Conservation (phyloP, 2,113 vertebrate species). For the Vidua chalybeata region DNA sequence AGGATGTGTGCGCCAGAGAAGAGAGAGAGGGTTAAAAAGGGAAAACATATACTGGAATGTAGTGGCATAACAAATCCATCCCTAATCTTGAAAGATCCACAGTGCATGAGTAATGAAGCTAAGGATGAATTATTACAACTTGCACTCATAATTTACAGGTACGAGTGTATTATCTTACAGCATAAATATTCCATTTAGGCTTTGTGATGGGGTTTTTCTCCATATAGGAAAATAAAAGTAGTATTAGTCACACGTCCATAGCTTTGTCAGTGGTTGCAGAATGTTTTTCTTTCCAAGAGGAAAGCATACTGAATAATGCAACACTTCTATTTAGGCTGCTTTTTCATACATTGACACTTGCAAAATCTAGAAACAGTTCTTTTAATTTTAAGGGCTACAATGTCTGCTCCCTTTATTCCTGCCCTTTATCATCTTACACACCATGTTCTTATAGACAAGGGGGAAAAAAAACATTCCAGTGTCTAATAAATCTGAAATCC, state of each 20-base stretch:
- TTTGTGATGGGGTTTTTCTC: conserved; percentile 53
- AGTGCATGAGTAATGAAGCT: conserved; percentile 58
- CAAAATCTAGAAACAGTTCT: conserved; percentile 41
- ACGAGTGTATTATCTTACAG: conserved; percentile 61
- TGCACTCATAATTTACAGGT: conserved; percentile 61
- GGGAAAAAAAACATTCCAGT: conserved; percentile 57
- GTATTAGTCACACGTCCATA: conserved; percentile 57
- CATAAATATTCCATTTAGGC: conserved; percentile 64
- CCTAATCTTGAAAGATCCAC: conserved; percentile 50
- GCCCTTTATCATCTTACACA: conserved; percentile 69
- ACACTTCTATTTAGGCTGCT: conserved; percentile 13
- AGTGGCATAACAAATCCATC: conserved; percentile 57
- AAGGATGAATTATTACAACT: conserved; percentile 54
- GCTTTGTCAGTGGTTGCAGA: conserved; percentile 51
- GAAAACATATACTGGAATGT: conserved; percentile 42
- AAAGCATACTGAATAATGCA: conserved; percentile 51
- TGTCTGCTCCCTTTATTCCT: conserved; percentile 57
- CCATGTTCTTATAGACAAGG: conserved; percentile 60
- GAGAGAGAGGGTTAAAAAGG: conserved; percentile 19
- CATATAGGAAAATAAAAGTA: conserved; percentile 54
- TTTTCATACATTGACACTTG: conserved; percentile 41
- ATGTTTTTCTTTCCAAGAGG: conserved; percentile 56
- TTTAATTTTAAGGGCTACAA: conserved; percentile 55
- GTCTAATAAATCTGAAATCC: conserved; percentile 72
- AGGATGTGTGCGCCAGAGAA: not conserved